Evolutionary conservation across 1,140 invertebrate genomes (phyloP), one percentile per base, ranked within the genome.

Genomic region (Neodiprion pinetum): DNA sequence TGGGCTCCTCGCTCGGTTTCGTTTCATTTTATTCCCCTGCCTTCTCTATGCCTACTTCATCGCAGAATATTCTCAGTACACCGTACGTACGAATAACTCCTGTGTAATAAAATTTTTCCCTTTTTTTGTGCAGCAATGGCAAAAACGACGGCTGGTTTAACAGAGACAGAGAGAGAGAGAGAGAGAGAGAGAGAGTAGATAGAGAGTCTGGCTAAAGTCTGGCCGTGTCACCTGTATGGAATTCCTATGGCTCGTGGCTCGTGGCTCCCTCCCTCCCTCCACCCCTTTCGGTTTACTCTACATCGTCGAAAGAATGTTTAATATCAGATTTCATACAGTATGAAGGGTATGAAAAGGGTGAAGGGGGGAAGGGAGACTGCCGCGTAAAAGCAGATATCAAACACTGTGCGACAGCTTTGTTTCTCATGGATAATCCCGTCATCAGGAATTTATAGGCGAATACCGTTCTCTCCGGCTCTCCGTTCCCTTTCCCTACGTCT

Each of bases 241-340:
- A 61, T 61, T 61, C 53, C 53, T 61, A 61, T 61, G 11, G 28
- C 28, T 17, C 53, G 8, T 40, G n/a, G 17, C 23, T 23, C 50
- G 1, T 12, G 67, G 10, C 70, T 67, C 69, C 70, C 73, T 61
- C 67, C 47, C 48, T 47, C 49, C 50, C 61, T 47, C 14, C 68
- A 83, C 78, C 80, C 80, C 78, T 84, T 83, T 83, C 79, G 80
- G 80, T 81, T 83, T 80, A 80, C 75, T 70, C 77, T 69, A 40
- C 75, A 77, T 75, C 78, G 76, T 78, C 80, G 79, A 80, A 87
- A 84, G 85, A 87, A 87, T 87, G 85, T 87, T 87, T 87, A 86
- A 87, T 87, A 87, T 87, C 86, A 85, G 84, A 87, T 87, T 86
- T 87, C 86, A 85, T 85, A 81, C 76, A 77, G 73, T 77, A 75